Base-by-base conservation (phyloP, 2,888 invertebrate species). In the Ennomos erosarius region DNA sequence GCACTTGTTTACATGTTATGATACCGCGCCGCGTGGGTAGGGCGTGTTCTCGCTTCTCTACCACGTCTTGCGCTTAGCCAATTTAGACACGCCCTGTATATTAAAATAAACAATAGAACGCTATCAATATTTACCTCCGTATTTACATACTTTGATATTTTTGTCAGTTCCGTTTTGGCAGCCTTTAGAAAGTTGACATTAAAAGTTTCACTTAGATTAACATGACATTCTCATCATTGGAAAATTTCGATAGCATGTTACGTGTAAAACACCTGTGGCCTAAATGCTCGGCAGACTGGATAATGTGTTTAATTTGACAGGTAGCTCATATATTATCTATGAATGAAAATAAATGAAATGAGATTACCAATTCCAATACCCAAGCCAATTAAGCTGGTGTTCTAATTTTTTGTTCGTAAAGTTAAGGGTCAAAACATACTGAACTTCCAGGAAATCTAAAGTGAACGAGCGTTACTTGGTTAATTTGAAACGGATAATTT, bases 1-100 rank as follows among this genome's bases (percentile, higher is more conserved):
- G 87, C 85, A 85, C 87, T 87, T 88, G 87, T 91, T 90, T 90
- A 91, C 90, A 88, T 84, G 86, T 60, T 87, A 88, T 91, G 90
- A 91, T 90, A 89, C 55, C 60, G 71, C 71, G 79, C 69, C 75
- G 85, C 82, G 87, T 84, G 87, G 86, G 86, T 81, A 79, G 81
- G 73, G 43, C 46, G 59, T 43, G 55, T 43, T 51, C 79, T 78
- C 73, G 77, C 77, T 79, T 78, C 71, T 73, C 73, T 75, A 75
- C 74, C 74, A 81, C 73, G 67, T 70, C 76, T 78, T 72, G 77
- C 76, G 82, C 82, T 85, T 78, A 80, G 78, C 79, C 76, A 76
- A 74, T 77, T 60, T 60, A 78, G 75, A 73, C 75, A 77, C 69
- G 70, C 72, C 68, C 70, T 73, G 69, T 71, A 74, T 72, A 70